A percentile compares a stretch with the other conserved stretches of the same genome.
These are phyloP conservation scores for Stichodactyla mertensii DNA, from an alignment of 64 coral and sea anemone species.

Conservation along the genomic window DNA sequence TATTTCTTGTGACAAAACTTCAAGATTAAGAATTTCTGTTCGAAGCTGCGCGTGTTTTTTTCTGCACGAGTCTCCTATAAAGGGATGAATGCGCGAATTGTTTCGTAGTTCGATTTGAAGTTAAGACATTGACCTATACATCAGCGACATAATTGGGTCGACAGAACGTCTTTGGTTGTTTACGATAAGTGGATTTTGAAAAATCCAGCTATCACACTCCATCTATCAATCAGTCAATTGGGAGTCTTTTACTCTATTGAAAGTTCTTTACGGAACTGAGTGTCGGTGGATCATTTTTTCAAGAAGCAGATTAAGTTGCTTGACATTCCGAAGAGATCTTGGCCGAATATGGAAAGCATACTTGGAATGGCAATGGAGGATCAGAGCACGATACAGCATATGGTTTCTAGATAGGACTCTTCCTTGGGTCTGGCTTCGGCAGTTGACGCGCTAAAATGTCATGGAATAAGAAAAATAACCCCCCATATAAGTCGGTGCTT, in stretches of 20 bases:
- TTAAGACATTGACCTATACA: slow-evolving; percentile 4
- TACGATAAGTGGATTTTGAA: slow-evolving; percentile 8
- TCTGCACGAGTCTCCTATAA: background rate
- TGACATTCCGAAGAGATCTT: slow-evolving; percentile 10
- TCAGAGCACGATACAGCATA: background rate
- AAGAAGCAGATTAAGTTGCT: slow-evolving; percentile 1
- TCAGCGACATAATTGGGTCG: background rate
- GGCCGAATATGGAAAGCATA: slow-evolving; percentile 7
- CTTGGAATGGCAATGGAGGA: slow-evolving; percentile 8
- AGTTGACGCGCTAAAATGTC: background rate
- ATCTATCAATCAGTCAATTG: slow-evolving; percentile 12
- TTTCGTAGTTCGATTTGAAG: background rate
- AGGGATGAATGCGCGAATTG: background rate
- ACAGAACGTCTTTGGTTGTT: background rate
- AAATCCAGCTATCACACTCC: slow-evolving; percentile 1
- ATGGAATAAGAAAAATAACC: background rate
- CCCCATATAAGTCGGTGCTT: background rate
- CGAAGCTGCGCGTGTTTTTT: background rate
- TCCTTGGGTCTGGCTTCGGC: background rate
- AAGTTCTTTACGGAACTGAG: background rate
- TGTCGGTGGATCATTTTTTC: background rate
- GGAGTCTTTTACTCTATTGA: background rate
- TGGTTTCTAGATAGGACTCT: background rate
- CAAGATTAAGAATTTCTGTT: background rate
- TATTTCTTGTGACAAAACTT: background rate